phyloP scores from a whole-genome alignment of 2,113 vertebrate species.

The Neogobius melanostomus region DNA sequence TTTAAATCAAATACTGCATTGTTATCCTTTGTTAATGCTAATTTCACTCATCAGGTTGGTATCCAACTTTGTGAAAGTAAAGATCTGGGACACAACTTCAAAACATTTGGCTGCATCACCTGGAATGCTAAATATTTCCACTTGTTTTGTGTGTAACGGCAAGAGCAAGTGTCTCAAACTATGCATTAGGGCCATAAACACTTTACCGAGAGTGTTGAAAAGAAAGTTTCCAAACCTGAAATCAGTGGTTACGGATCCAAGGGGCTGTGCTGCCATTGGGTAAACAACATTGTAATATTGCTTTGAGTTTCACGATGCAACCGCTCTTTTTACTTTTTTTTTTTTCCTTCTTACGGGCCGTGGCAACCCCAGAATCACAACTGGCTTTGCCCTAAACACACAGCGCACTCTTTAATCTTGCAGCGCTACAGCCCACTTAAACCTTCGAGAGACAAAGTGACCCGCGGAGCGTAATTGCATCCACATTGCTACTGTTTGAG shows the following conservation, averaged over 20 bases:
- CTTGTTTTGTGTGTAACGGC: not conserved
- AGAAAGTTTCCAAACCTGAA: constrained; percentile 42
- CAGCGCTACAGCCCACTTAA: constrained; percentile 67
- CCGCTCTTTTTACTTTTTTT: constrained; percentile 49
- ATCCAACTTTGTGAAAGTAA: constrained; percentile 5
- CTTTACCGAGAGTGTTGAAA: constrained; percentile 41
- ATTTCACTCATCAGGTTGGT: constrained; percentile 10
- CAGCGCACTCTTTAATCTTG: constrained; percentile 68
- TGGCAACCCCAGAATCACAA: constrained; percentile 71
- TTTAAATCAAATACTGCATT: too few relatives aligned
- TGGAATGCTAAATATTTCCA: constrained; percentile 22
- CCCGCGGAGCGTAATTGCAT: constrained; percentile 68
- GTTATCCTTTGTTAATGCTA: not conserved
- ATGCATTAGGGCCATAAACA: constrained; percentile 39
- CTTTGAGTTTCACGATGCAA: constrained; percentile 53
- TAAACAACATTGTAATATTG: constrained; percentile 64
- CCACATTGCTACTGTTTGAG: constrained; percentile 71
- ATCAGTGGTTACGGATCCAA: constrained; percentile 41
- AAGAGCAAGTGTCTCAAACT: constrained; percentile 34
- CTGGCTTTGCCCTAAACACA: constrained; percentile 63
- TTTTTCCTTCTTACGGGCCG: constrained; percentile 53
- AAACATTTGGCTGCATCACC: constrained; percentile 13
- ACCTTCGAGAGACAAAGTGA: constrained; percentile 70
- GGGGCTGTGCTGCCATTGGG: constrained; percentile 38
- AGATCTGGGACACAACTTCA: not conserved